Conservation (phyloP, 2,113 vertebrate genomes). For the Sporophila hypoxantha region DNA sequence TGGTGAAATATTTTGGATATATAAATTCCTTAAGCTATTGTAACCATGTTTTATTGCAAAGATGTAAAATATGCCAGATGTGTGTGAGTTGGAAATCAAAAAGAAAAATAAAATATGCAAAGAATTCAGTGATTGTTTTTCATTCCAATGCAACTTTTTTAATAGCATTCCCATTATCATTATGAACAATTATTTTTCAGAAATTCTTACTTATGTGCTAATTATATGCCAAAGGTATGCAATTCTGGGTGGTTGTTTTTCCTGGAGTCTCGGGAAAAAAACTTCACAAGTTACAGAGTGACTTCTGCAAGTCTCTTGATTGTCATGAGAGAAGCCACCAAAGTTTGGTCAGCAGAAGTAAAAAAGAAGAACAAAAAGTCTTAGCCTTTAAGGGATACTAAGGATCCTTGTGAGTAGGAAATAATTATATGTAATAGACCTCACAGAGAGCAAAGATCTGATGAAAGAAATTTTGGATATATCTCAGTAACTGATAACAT, state of each 20-base stretch:
- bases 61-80: slow-evolving; percentile 98
- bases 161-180: background rate
- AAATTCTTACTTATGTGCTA: background rate
- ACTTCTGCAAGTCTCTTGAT: background rate
- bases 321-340: background rate
- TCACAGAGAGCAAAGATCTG: background rate
- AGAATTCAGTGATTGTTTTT: slow-evolving; percentile 84
- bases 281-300: background rate
- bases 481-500: background rate
- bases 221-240: background rate
- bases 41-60: slow-evolving; percentile 99
- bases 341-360: background rate
- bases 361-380: background rate
- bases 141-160: slow-evolving; percentile 14
- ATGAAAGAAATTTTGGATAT: background rate
- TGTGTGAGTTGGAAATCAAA: slow-evolving; percentile 94
- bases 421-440: background rate
- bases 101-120: slow-evolving; percentile 98
- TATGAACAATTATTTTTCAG: background rate
- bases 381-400: background rate
- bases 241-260: background rate
- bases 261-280: background rate
- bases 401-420: background rate
- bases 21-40: slow-evolving; percentile 98
- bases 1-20: slow-evolving; percentile 98